phyloP scores from a whole-genome alignment of 1,140 invertebrate genomes.

The Ceratitis capitata region DNA sequence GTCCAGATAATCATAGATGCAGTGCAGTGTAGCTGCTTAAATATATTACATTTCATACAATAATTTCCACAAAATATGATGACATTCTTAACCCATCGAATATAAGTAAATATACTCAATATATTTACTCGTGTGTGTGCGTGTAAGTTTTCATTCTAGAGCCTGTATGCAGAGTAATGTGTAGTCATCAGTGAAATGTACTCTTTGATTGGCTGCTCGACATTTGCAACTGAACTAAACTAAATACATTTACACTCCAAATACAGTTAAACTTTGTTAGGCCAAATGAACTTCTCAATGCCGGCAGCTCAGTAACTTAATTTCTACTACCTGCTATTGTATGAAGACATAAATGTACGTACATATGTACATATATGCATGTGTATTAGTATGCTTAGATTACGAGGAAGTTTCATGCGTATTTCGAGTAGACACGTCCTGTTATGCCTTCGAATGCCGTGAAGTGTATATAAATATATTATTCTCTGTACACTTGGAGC shows the following conservation, averaged over 20 bases:
- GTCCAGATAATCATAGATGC: no score
- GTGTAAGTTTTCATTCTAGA: no score
- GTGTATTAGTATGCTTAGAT: neutral
- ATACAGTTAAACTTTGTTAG: neutral
- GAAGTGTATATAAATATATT: neutral
- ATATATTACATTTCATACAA: no score
- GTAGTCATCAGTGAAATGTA: neutral
- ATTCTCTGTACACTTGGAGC: neutral
- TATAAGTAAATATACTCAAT: neutral
- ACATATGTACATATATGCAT: neutral
- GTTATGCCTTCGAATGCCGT: neutral
- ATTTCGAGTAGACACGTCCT: neutral
- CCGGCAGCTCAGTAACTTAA: neutral
- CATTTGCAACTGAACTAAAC: neutral
- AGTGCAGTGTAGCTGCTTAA: no score
- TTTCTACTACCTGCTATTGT: neutral
- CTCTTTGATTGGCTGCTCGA: neutral
- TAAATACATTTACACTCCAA: neutral
- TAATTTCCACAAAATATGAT: neutral
- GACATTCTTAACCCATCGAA: neutral
- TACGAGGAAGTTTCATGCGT: neutral
- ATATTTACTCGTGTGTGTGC: no score
- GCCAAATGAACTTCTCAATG: slow-evolving; percentile 8
- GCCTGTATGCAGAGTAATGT: neutral
- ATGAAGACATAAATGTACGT: neutral